Evolutionary conservation across 1,140 invertebrate genomes (phyloP), one percentile per base, ranked within the genome.

Genomic region (Melitaea cinxia): DNA sequence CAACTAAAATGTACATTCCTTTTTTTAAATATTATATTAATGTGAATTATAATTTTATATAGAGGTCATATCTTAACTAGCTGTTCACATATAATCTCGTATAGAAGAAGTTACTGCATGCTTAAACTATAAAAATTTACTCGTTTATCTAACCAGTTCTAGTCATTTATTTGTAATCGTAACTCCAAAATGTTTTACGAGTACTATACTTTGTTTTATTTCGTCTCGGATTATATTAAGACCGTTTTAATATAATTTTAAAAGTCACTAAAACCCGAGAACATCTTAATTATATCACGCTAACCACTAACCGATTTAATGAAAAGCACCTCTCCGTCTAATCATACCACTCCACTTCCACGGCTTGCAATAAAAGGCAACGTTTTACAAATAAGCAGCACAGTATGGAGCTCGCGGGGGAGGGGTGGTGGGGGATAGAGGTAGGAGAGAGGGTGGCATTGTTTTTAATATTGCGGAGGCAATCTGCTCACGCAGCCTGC

Each of bases 381-480:
- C 58, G 65, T 71, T 71, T 71, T 67, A 72, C 62, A 68, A 65
- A 72, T 68, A 68, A 68, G 62, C 57, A 35, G 39, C 39, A 17
- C 42, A 17, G 42, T 47, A 19, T 47, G 42, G 42, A 47, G 42
- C 19, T 12, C 42, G 42, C 42, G 10, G 42, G 19, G 19, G 42
- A 1, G 10, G 0, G 19, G 42, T 2, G 9, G 0, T 2, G 19
- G 19, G 42, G 42, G 2, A 10, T 21, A 10, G 21, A 3, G 2
- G 37, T 0, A 4, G 14, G 42, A 5, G 15, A 0, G 12, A 4
- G 54, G 52, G 49, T 10, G 69, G 62, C 61, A 68, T 75, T 75
- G 73, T 75, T 71, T 77, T 75, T 77, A 78, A 78, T 78, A 76
- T 76, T 72, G 62, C 62, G 69, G 62, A 73, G 67, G 68, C 66